Base-by-base conservation (phyloP, 2,113 vertebrate genomes). In the Rhinoptilus africanus region DNA sequence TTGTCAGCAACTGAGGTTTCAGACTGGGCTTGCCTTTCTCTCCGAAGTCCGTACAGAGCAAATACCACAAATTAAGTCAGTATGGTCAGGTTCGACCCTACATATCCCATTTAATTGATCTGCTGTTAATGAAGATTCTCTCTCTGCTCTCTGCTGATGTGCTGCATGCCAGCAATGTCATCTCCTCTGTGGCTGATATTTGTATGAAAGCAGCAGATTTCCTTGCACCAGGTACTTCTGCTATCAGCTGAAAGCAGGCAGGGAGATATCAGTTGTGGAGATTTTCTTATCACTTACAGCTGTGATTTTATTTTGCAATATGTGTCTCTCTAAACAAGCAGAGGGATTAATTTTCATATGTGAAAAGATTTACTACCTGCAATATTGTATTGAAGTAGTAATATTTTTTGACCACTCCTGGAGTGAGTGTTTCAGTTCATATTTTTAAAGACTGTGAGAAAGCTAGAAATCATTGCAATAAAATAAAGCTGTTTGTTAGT, bases 381-480 rank as follows among this genome's bases (percentile, higher is more conserved):
- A 89, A 79, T 85, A 91, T 85, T 79, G n/a, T 47, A 79, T 21
- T 69, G 89, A 89, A 82, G 57, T 62, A 73, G 76, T 53, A 92
- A 75, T 92, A 95, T 78, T 91, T 96, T 93, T 89, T 93, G 47
- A 76, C 62, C 57, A 59, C 35, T 92, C 69, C 30, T 89, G 57
- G 28, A 91, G 16, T 57, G 50, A 94, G n/a, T 62, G 64, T 76
- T 96, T 95, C 51, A 56, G 21, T 91, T 87, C 45, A 21, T 94
- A 78, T 89, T 96, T 97, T 91, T 93, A 74, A 91, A 90, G 45
- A 64, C 81, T 73, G 4, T 90, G 50, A 92, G 53, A 87, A 92
- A 89, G 30, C 34, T 63, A 88, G 74, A 92, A 92, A 95, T 92
- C 28, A 66, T 75, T 18, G 84, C n/a, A 95, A 79, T 93, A 95